Conservation (phyloP, 2,888 invertebrate species). For the Chydorus sphaericus region DNA sequence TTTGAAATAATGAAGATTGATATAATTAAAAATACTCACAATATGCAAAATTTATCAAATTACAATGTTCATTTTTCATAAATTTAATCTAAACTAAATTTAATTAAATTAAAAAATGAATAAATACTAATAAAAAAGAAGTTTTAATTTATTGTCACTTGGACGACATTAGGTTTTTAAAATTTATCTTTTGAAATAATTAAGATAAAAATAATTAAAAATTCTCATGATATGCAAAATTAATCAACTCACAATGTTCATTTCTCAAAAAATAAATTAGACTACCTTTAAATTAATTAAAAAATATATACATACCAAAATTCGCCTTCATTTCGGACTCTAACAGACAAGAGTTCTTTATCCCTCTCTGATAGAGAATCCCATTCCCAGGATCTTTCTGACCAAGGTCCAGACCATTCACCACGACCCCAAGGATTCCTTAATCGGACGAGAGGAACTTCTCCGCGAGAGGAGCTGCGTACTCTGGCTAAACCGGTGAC, state of each 20-base stretch:
- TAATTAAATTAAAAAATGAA: background rate
- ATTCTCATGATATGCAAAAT: too few species aligned
- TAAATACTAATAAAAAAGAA: background rate
- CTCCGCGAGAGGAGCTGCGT: slow-evolving; percentile 36
- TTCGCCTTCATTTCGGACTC: slow-evolving; percentile 49
- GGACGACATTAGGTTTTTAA: too few species aligned
- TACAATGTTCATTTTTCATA: background rate
- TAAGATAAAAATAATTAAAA: too few species aligned
- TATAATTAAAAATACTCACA: background rate
- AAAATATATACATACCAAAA: slow-evolving; percentile 52
- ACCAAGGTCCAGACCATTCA: slow-evolving; percentile 58
- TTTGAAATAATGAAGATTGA: background rate
- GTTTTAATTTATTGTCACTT: too few species aligned
- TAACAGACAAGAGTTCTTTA: slow-evolving; percentile 44
- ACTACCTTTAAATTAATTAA: too few species aligned
- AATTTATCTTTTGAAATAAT: too few species aligned
- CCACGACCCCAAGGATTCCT: slow-evolving; percentile 50
- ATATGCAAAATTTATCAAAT: too few species aligned
- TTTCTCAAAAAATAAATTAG: too few species aligned
- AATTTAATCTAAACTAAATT: background rate
- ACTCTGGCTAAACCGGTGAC: slow-evolving; percentile 55
- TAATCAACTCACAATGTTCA: too few species aligned
- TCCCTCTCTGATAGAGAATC: slow-evolving; percentile 45
- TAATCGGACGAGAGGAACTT: slow-evolving; percentile 44
- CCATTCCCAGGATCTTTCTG: slow-evolving; percentile 52